These are phyloP conservation scores for Lepidurus couesii DNA, from an alignment of 1,140 invertebrate species.

Conservation along the genomic window DNA sequence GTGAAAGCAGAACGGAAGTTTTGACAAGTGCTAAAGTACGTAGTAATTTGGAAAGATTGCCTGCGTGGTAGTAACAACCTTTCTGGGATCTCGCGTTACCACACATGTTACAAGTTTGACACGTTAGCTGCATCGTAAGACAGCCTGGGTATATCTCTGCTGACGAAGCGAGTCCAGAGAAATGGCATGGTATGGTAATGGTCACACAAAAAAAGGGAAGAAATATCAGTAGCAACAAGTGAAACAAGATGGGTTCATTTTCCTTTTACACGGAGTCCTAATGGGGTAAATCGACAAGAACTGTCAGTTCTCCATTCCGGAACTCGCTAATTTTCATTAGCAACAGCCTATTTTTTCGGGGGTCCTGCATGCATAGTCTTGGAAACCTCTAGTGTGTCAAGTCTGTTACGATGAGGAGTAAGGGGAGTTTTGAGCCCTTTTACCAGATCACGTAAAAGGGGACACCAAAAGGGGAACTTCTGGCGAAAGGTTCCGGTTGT, in stretches of 20 bases:
- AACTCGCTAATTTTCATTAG: slow-evolving; percentile 22
- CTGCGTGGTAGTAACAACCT: slow-evolving; percentile 7
- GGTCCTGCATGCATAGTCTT: not conserved
- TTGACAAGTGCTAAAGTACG: slow-evolving; percentile 19
- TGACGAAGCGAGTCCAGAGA: not conserved
- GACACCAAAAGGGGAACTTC: too few relatives aligned
- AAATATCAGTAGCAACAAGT: not conserved
- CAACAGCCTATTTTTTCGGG: not conserved
- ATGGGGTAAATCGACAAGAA: slow-evolving; percentile 20
- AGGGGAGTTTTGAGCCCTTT: not conserved
- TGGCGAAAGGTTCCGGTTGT: not conserved
- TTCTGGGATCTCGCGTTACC: not conserved
- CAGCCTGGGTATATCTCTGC: not conserved
- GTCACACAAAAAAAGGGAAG: not conserved
- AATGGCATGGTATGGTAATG: not conserved
- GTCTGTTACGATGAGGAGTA: not conserved
- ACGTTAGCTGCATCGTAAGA: not conserved
- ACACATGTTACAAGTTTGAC: slow-evolving; percentile 11
- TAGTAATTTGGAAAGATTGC: not conserved
- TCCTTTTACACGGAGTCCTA: not conserved
- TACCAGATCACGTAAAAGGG: not conserved
- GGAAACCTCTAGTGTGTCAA: not conserved
- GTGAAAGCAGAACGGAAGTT: not conserved
- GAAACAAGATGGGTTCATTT: not conserved
- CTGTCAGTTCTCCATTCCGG: slow-evolving; percentile 13